Percentiles rank a stretch among this genome's conserved stretches.
These are phyloP conservation scores for Rhorus exstirpatorius DNA, from an alignment of 2,888 invertebrate genomes.

Conservation along the genomic window DNA sequence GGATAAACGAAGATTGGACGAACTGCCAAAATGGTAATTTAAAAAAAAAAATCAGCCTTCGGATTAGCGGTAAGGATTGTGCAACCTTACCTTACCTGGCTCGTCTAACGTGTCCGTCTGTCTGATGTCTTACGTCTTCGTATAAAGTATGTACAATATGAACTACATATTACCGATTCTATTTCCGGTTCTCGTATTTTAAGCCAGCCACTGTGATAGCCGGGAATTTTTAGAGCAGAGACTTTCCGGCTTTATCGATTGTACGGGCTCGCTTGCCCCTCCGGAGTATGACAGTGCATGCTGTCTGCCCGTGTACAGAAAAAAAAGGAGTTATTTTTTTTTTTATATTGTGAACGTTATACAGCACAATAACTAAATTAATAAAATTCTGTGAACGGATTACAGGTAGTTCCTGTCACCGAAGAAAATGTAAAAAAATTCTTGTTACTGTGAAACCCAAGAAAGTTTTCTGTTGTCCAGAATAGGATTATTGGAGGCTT, in stretches of 20 bases:
- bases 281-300: conserved; percentile 38
- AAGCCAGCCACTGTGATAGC: conserved; percentile 44
- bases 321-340: background rate
- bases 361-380: too few species aligned
- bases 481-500: too few species aligned
- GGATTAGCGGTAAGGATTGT: background rate
- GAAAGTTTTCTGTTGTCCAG: too few species aligned
- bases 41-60: background rate
- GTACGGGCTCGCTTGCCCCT: conserved; percentile 46
- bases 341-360: too few species aligned
- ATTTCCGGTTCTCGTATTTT: conserved; percentile 61
- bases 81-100: background rate
- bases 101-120: conserved; percentile 27
- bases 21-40: background rate
- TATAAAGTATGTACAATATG: conserved; percentile 5
- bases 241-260: conserved; percentile 62
- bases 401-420: too few species aligned
- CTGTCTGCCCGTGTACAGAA: background rate
- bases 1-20: background rate
- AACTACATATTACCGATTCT: conserved; percentile 38
- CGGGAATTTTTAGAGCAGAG: conserved; percentile 45
- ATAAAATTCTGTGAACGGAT: background rate
- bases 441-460: too few species aligned
- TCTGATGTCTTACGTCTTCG: conserved; percentile 19
- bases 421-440: too few species aligned